phyloP scores from a whole-genome alignment of 2,113 vertebrate species.

The Cairina moschata region DNA sequence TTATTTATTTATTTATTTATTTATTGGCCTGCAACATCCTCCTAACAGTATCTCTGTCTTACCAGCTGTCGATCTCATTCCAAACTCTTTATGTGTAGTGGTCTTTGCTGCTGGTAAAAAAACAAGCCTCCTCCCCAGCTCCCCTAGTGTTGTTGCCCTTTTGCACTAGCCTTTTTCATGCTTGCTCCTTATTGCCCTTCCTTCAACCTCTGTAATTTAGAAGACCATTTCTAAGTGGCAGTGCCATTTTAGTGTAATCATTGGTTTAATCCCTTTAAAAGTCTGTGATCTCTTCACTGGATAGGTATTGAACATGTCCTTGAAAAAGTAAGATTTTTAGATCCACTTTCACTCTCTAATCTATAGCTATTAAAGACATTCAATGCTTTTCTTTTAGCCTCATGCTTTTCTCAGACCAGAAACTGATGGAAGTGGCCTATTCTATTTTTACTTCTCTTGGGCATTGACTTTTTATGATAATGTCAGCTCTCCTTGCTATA shows the following conservation, averaged over 20 bases:
- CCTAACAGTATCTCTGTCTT: background rate
- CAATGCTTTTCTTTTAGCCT: constrained; percentile 26
- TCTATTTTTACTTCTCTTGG: constrained; percentile 44
- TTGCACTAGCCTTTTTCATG: background rate
- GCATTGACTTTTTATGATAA: constrained; percentile 45
- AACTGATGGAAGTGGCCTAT: constrained; percentile 54
- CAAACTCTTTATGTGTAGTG: background rate
- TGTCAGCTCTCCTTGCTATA: background rate
- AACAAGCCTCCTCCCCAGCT: background rate
- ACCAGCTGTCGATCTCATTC: background rate
- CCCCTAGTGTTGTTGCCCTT: background rate
- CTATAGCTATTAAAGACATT: constrained; percentile 55
- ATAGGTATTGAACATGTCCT: constrained; percentile 56
- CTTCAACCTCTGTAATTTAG: background rate
- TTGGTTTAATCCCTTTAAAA: constrained; percentile 61
- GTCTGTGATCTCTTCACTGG: constrained; percentile 23
- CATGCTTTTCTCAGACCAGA: constrained; percentile 13
- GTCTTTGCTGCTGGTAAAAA: background rate
- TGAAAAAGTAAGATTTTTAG: constrained; percentile 61
- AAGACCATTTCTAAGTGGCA: constrained; percentile 28
- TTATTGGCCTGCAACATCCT: background rate
- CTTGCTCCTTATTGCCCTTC: constrained; percentile 12
- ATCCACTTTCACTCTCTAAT: constrained; percentile 65
- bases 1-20: background rate
- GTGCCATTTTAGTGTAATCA: constrained; percentile 58